Conservation (phyloP, 1,140 invertebrate species). For the Lethocerus indicus region DNA sequence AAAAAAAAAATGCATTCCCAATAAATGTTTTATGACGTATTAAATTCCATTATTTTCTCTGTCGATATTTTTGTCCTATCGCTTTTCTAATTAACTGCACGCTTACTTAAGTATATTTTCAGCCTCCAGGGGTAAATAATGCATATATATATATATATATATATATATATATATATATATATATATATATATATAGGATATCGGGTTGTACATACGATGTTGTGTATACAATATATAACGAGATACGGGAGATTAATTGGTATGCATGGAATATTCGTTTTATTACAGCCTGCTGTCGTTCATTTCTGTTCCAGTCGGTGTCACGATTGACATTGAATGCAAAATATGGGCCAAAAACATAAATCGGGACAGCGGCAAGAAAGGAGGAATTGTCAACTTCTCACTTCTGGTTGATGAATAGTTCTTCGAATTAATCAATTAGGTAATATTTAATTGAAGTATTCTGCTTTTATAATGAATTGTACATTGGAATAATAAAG, state of each 20-base stretch:
- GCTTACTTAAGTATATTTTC: too few relatives aligned
- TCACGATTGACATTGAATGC: conserved; percentile 78
- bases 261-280: neutral
- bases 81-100: too few relatives aligned
- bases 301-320: conserved; percentile 40
- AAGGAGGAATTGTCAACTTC: conserved; percentile 70
- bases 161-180: neutral
- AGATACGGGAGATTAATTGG: neutral
- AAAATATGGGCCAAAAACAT: conserved; percentile 83
- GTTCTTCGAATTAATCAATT: too few relatives aligned
- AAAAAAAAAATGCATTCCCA: too few relatives aligned
- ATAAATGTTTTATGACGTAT: too few relatives aligned
- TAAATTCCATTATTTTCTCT: too few relatives aligned
- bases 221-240: neutral
- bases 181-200: neutral
- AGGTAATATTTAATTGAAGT: too few relatives aligned
- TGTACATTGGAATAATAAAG: too few relatives aligned
- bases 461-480: too few relatives aligned
- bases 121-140: neutral
- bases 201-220: neutral
- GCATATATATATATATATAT: neutral
- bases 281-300: neutral
- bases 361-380: conserved; percentile 53
- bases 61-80: too few relatives aligned
- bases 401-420: conserved; percentile 73